Base-by-base conservation (phyloP, 2,888 invertebrate species). In the Dione vanillae region DNA sequence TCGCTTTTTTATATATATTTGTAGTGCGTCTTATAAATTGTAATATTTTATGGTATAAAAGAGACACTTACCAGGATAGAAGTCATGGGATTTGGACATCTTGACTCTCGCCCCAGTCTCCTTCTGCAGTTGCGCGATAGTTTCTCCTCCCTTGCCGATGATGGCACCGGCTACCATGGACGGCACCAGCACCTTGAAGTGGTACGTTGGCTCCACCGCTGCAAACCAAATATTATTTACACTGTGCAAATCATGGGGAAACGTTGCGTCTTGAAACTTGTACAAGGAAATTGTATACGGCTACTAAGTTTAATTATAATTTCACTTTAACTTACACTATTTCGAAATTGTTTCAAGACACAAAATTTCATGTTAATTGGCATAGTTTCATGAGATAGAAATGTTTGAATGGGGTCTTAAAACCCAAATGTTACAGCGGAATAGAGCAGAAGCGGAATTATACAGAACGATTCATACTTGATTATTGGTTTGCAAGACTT, bases 71-170 rank as follows among this genome's bases (percentile, higher is more conserved):
- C 99, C 99, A 93, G 99, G 99, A 94, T 99, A 99, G 90, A 98
- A 99, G 89, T 99, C 99, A 86, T 98, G 98, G 67, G 98, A 98
- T 94, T 99, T 99, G 83, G 99, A 99, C 99, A 99, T 99, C 95
- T 99, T 99, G 80, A 99, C 98, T 83, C 98, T 95, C 81, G 99
- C 99, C 80, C 98, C 98, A 67, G 98, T 97, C 90, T 99, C 99
- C 93, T 98, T 98, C 93, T 99, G 99, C 84, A 99, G 94, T 87
- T 98, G 98, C 82, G 99, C 98, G 92, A 99, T 99, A 71, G 99
- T 98, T 92, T 99, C 99, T 79, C 99, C 99, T 58, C 99, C 99
- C 94, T 99, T 99, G 84, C 99, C 99, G 92, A 99, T 99, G 88
- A 99, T 99, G 90, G 99, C 99, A 78, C 99, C 99, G 70, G 99